Base-by-base conservation (phyloP, 2,797 vertebrate species). In the Adrianichthys oophorus region DNA sequence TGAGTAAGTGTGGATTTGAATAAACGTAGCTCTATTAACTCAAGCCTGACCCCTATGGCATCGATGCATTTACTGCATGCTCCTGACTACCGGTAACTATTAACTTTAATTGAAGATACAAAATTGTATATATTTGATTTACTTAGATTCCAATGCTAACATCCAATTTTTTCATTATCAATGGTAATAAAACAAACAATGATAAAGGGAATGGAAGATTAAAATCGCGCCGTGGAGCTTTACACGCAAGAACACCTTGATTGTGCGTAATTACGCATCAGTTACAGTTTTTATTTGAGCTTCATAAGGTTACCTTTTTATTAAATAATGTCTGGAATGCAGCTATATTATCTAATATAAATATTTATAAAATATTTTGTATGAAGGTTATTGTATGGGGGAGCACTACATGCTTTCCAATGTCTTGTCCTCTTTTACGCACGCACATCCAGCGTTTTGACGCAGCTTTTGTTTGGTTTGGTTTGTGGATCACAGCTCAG, bases 31-130 rank as follows among this genome's bases (percentile, higher is more conserved):
- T 56, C 1, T 43, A 41, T 41, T 19, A 59, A 76, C 53, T 29
- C 76, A 86, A 79, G 73, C 32, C 65, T 82, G 78, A 74, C 85
- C 78, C 70, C 75, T 76, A 65, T 65, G 48, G 15, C 58, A 62
- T 23, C 1, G 7, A 45, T 41, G 14, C 14, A 19, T 52, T 76
- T 72, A 82, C 32, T 89, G 47, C 80, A 82, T 46, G 21, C 5
- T 43, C 21, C 24, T 62, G 23, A 52, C 66, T 2, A 19, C 19
- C 19, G 19, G 19, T 19, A 16, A 7, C 2, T 42, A 2, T 15
- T 4, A 0, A 32, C 23, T 41, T 41, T 55, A 4, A 13, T 19
- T 19, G 13, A 46, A 46, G 2, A 13, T 1, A 21, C 2, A 4
- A 12, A 18, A 45, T 45, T 15, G 5, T 4, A 44, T 17, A 44